These are phyloP conservation scores for Hetaerina titia DNA, from an alignment of 2,888 invertebrate genomes.

Conservation along the genomic window DNA sequence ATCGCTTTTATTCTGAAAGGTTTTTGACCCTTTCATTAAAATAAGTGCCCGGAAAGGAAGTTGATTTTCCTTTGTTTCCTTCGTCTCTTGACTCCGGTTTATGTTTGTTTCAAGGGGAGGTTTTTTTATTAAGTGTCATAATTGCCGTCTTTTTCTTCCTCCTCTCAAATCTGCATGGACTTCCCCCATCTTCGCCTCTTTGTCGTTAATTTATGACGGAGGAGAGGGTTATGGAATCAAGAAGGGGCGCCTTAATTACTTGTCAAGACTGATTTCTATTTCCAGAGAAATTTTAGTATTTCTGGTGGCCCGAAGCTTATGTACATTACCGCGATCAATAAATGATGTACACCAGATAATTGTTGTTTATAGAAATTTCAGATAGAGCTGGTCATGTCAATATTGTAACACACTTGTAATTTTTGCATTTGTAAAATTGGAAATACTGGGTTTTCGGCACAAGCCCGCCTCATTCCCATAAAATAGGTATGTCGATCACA, in stretches of 20 bases:
- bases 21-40: constrained; percentile 62
- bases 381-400: too few species aligned
- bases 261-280: background rate
- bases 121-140: background rate
- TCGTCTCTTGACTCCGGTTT: background rate
- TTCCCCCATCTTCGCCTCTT: background rate
- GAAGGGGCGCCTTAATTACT: background rate
- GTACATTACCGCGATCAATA: too few species aligned
- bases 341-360: too few species aligned
- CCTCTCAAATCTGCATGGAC: background rate
- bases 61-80: constrained; percentile 45
- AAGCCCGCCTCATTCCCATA: too few species aligned
- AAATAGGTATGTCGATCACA: too few species aligned
- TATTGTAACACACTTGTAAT: too few species aligned
- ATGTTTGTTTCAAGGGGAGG: background rate
- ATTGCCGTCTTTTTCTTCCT: background rate
- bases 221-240: background rate
- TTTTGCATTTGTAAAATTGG: too few species aligned
- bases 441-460: too few species aligned
- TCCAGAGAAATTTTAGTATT: background rate
- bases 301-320: background rate
- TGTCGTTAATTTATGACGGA: background rate
- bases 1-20: constrained; percentile 49
- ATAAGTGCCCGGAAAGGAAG: constrained; percentile 44
- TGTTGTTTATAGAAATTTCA: too few species aligned